Evolutionary conservation across 2,888 invertebrate species (phyloP).

Genomic region (Ethmia dodecea): DNA sequence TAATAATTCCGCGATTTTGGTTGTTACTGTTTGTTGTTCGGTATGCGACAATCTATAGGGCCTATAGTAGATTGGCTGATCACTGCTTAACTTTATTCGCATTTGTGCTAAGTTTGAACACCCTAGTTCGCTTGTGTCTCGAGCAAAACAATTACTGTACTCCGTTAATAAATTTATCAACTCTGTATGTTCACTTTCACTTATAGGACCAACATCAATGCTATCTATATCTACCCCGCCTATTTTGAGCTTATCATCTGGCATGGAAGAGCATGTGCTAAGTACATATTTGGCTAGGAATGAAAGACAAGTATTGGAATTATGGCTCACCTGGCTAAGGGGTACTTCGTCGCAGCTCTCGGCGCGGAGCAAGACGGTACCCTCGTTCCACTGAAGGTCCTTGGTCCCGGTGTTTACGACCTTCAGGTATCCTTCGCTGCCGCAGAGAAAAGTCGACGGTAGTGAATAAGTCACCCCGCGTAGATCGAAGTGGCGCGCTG

Average conservation of each 20-base stretch:
- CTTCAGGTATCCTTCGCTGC: constrained; percentile 21
- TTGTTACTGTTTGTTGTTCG: constrained; percentile 9
- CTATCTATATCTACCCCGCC: constrained; percentile 7
- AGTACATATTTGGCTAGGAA: constrained; percentile 3
- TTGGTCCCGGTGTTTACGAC: constrained; percentile 18
- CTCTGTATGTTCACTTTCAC: constrained; percentile 3
- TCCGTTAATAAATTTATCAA: constrained; percentile 11
- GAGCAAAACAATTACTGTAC: constrained; percentile 18
- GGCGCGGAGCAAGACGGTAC: constrained; percentile 11
- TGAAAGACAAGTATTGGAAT: neutral
- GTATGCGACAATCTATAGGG: constrained; percentile 15
- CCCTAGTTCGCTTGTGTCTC: constrained; percentile 17
- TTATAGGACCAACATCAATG: constrained; percentile 6
- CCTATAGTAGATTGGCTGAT: constrained; percentile 12
- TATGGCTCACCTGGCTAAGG: constrained; percentile 8
- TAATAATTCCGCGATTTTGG: constrained; percentile 19
- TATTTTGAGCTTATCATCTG: neutral
- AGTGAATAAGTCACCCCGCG: constrained; percentile 20
- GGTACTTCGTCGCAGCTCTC: constrained; percentile 14
- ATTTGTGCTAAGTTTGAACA: constrained; percentile 20
- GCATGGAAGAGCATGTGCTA: constrained; percentile 2
- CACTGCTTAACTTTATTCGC: constrained; percentile 17
- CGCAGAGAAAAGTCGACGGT: constrained; percentile 23
- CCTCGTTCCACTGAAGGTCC: constrained; percentile 11
- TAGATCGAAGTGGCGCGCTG: constrained; percentile 20